Evolutionary conservation across 2,113 vertebrate species (phyloP), one percentile per base, ranked within the genome.

Genomic region (Peromyscus maniculatus): DNA sequence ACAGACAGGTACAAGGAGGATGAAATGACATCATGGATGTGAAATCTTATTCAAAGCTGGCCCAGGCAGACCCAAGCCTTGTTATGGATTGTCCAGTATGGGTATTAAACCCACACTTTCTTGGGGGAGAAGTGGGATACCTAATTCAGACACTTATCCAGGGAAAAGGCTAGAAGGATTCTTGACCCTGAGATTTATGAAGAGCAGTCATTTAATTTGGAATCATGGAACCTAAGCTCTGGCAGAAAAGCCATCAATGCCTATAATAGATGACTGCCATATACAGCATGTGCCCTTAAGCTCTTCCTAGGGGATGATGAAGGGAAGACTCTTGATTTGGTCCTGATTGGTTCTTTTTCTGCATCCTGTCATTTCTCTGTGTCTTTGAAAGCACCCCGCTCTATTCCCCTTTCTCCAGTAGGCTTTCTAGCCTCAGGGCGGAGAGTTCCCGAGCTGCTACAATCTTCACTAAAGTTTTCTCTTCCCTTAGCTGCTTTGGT

Each of bases 401-500:
- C 67, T 66, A 43, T 46, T 36, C 28, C 7, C 19, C 66, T 66
- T 71, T 86, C 75, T 46, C 39, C 19, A 7, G 17, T 59, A 91
- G 36, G 69, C 24, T 22, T 92, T 95, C 49, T 67, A 0, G 57
- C 31, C 78, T 6, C 33, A 5, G 69, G 15, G 5, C 49, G 84
- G 66, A 57, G 11, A 57, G 55, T 74, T 74, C 55, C 43, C 31
- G 28, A 69, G 33, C 16, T 52, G 10, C 88, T 87, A 87, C 52
- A 89, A 87, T 80, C 39, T 67, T 92, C 86, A 67, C 39, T 72
- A 75, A 2, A 31, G n/a, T 91, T 43, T 7, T 26, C 39, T 75
- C 24, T 78, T 67, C 67, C 57, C 28, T 77, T 71, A 84, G n/a
- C 26, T 72, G 59, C 92, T 94, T 97, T 91, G 97, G 46, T 94